Conservation (phyloP, 2,797 vertebrate genomes). For the Atherinosoma microstoma region DNA sequence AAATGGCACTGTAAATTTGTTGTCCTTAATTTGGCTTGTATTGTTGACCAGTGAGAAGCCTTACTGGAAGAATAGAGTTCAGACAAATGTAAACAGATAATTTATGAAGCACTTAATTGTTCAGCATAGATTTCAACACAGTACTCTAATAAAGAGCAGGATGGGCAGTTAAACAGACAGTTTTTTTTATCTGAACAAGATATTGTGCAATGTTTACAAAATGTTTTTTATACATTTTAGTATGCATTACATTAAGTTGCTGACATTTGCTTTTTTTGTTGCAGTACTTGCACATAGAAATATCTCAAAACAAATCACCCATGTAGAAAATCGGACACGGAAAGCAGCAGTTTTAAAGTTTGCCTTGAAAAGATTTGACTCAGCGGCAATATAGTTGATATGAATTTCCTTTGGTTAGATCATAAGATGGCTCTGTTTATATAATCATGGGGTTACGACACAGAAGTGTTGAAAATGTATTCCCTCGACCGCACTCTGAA, state of each 20-base stretch:
- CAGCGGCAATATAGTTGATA: neutral
- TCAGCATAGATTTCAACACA: conserved; percentile 17
- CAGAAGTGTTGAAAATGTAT: neutral
- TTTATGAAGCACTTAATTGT: neutral
- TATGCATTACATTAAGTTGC: neutral
- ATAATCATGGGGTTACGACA: neutral
- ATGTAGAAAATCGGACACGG: neutral
- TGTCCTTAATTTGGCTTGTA: neutral
- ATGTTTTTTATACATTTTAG: neutral
- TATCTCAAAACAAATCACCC: neutral
- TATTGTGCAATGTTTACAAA: conserved; percentile 12
- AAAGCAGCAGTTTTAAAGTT: conserved; percentile 1
- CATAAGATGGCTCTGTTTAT: neutral
- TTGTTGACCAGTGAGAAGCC: neutral
- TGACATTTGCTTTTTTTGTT: neutral
- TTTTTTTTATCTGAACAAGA: conserved; percentile 28
- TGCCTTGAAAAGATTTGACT: neutral
- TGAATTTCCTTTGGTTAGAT: conserved; percentile 9
- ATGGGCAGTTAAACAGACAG: neutral
- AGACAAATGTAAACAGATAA: neutral
- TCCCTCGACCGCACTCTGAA: neutral
- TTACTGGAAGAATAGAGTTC: neutral
- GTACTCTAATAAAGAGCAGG: neutral
- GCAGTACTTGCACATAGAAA: neutral
- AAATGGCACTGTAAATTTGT: conserved; percentile 1